Conservation (phyloP, 2,888 invertebrate genomes). For the Cremastobaeus sp. region DNA sequence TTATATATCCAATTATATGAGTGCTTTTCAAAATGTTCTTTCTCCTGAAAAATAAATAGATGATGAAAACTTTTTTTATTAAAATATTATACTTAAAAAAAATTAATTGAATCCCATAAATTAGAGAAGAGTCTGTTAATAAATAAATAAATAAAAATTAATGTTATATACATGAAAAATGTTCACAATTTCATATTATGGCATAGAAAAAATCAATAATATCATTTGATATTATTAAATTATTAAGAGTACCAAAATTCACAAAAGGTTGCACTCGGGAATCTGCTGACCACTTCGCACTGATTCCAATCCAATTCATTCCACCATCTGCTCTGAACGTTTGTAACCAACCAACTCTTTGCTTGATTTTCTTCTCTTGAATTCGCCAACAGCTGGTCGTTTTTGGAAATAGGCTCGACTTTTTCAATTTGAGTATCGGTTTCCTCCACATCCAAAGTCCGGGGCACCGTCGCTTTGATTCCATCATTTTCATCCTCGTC, state of each 20-base stretch:
- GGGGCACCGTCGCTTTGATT: neutral
- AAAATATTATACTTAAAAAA: neutral
- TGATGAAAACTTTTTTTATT: neutral
- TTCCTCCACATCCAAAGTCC: no score
- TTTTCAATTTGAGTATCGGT: conserved; percentile 19
- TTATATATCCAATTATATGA: conserved; percentile 67
- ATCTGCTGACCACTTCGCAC: conserved; percentile 70
- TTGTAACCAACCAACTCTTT: conserved; percentile 71
- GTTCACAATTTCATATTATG: neutral
- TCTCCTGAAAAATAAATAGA: conserved; percentile 63
- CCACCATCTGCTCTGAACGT: conserved; percentile 79
- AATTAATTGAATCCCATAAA: no score
- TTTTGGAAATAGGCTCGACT: conserved; percentile 18
- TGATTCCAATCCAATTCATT: conserved; percentile 73
- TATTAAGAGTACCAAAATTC: conserved; percentile 71
- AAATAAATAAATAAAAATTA: conserved; percentile 1
- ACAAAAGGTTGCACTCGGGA: conserved; percentile 77
- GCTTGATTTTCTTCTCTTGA: conserved; percentile 67
- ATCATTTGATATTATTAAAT: neutral
- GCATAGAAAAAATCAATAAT: neutral
- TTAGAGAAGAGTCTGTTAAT: neutral
- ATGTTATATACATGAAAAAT: conserved; percentile 5
- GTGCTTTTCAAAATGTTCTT: conserved; percentile 63
- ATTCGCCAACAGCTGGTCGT: conserved; percentile 60
- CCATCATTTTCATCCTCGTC: conserved; percentile 18